A percentile compares a stretch with the other conserved stretches of the same genome.
Evolutionary conservation across 1,140 invertebrate genomes (phyloP).

Genomic region (Carposina sasakii): DNA sequence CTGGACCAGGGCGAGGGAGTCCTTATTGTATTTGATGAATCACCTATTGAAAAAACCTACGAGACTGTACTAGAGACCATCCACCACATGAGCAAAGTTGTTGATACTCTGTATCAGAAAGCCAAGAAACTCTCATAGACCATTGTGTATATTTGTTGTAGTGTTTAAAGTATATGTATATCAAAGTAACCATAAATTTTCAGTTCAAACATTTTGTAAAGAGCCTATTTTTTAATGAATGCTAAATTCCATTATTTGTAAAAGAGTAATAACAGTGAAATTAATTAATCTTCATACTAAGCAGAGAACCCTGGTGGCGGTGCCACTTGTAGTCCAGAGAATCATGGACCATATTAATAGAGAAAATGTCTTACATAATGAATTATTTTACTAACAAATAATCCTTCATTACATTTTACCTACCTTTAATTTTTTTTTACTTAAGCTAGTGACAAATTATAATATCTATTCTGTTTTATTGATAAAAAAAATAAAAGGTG

Average conservation of each 20-base stretch:
- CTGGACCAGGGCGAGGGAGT: constrained; percentile 98
- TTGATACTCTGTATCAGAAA: constrained; percentile 98
- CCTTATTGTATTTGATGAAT: constrained; percentile 97
- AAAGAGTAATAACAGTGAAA: too few relatives aligned
- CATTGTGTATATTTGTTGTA: constrained; percentile 58
- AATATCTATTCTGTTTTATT: constrained; percentile 70
- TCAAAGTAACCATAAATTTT: constrained; percentile 61
- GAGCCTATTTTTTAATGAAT: constrained; percentile 52
- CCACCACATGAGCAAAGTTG: constrained; percentile 99
- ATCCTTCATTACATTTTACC: constrained; percentile 45
- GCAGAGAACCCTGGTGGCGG: too few relatives aligned
- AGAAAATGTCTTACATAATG: too few relatives aligned
- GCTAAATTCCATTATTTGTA: constrained; percentile 35
- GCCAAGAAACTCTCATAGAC: constrained; percentile 97
- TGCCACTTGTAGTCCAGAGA: too few relatives aligned
- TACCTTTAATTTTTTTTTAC: constrained; percentile 49
- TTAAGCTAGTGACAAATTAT: constrained; percentile 68
- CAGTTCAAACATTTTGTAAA: constrained; percentile 56
- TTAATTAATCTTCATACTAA: too few relatives aligned
- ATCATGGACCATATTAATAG: too few relatives aligned
- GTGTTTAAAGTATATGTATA: constrained; percentile 60
- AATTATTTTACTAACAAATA: too few relatives aligned
- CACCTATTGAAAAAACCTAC: constrained; percentile 96
- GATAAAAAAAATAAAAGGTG: constrained; percentile 59
- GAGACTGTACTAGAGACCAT: constrained; percentile 97